Evolutionary conservation across 2,113 vertebrate species (phyloP).

Genomic region (Odocoileus hemionus): DNA sequence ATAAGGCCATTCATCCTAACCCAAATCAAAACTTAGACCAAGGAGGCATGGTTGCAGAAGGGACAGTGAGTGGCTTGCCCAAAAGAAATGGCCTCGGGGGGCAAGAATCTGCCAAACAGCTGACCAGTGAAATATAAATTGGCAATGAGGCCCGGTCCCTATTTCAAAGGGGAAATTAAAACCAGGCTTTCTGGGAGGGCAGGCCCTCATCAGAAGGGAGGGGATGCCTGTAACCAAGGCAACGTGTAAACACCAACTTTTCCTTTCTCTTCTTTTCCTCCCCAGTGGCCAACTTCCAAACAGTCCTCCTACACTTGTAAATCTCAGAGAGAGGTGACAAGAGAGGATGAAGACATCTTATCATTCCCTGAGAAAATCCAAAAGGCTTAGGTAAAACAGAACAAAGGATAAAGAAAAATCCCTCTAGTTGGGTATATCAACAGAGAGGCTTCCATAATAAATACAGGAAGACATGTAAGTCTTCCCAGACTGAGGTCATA

Average conservation of each 20-base stretch:
- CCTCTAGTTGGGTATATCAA: not conserved
- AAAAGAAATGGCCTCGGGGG: slow-evolving; percentile 49
- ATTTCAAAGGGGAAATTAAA: slow-evolving; percentile 73
- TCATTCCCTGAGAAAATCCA: slow-evolving; percentile 46
- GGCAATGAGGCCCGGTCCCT: slow-evolving; percentile 39
- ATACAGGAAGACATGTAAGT: not conserved
- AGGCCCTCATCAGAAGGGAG: slow-evolving; percentile 62
- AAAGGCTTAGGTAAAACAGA: not conserved
- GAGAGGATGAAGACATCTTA: slow-evolving; percentile 53
- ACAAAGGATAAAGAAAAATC: slow-evolving; percentile 8
- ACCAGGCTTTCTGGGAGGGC: slow-evolving; percentile 66
- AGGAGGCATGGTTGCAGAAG: not conserved
- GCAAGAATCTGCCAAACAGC: slow-evolving; percentile 62
- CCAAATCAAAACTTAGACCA: not conserved
- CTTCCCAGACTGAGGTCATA: slow-evolving; percentile 11
- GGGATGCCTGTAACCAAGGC: slow-evolving; percentile 63
- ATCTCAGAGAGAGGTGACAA: slow-evolving; percentile 52
- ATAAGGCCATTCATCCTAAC: not conserved
- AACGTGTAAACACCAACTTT: slow-evolving; percentile 59
- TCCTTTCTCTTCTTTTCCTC: slow-evolving; percentile 31
- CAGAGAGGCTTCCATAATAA: slow-evolving; percentile 14
- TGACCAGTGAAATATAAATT: slow-evolving; percentile 70
- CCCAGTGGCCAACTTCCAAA: slow-evolving; percentile 51
- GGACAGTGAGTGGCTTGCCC: slow-evolving; percentile 47
- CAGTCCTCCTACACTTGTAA: slow-evolving; percentile 40